Conservation (phyloP, 2,113 vertebrate species). For the Mus pahari region DNA sequence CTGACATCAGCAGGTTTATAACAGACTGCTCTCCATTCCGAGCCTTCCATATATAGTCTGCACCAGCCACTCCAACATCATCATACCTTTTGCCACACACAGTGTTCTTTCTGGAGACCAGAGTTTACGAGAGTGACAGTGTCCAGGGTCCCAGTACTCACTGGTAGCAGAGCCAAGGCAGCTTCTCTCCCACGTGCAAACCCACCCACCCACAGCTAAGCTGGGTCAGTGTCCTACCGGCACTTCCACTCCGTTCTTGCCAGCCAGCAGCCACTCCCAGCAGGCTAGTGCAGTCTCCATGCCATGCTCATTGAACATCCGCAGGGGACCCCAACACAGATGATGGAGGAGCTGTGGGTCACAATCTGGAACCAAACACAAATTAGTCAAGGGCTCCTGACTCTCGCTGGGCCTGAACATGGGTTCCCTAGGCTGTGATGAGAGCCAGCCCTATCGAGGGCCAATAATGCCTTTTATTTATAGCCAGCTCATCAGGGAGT, state of each 20-base stretch:
- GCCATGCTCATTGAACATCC: constrained; percentile 96
- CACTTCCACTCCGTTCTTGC: constrained; percentile 95
- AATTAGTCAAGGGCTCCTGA: not conserved
- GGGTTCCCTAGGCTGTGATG: not conserved
- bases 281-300: constrained; percentile 98
- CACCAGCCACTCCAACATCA: not conserved
- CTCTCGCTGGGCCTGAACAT: not conserved
- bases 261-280: constrained; percentile 99
- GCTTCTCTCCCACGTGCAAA: not conserved
- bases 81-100: no score
- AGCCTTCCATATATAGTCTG: not conserved
- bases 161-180: not conserved
- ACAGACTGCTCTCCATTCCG: not conserved
- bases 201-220: not conserved
- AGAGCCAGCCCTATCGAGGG: not conserved
- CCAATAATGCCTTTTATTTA: not conserved
- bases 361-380: constrained; percentile 88
- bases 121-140: not conserved
- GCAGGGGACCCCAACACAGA: constrained; percentile 96
- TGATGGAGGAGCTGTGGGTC: constrained; percentile 96
- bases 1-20: fast-evolving
- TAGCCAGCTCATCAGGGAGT: not conserved
- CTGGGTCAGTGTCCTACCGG: constrained; percentile 86
- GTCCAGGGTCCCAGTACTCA: not conserved
- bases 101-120: not conserved